Percentiles rank a stretch among this genome's conserved stretches.
These are phyloP conservation scores for Scomber colias DNA, from an alignment of 2,113 vertebrate genomes.

Conservation along the genomic window DNA sequence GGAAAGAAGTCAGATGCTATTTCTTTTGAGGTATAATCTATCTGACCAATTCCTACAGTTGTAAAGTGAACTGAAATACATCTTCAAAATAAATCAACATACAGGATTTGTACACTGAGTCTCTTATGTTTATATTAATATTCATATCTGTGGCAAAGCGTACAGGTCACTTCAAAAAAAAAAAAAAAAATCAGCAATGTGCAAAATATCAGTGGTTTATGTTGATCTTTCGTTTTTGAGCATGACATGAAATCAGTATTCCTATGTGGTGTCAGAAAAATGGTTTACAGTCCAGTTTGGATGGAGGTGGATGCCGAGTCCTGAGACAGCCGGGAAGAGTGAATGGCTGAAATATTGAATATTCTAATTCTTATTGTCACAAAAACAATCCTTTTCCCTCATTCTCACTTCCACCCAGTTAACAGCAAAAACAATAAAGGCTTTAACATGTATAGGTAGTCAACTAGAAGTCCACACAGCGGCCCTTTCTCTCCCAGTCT, in stretches of 20 bases:
- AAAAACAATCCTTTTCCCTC: neutral
- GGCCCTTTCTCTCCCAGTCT: slow-evolving; percentile 98
- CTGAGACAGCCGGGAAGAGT: neutral
- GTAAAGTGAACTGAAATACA: neutral
- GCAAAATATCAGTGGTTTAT: neutral
- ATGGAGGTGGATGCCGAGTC: no score
- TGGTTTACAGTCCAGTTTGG: no score
- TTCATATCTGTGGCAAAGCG: slow-evolving; percentile 4
- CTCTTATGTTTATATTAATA: slow-evolving; percentile 20
- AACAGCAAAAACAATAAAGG: slow-evolving; percentile 3
- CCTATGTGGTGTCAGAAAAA: no score
- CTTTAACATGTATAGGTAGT: neutral
- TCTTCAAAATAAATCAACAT: neutral
- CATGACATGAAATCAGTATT: no score
- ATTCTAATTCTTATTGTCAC: neutral
- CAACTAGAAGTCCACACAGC: slow-evolving; percentile 95
- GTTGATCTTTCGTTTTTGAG: neutral
- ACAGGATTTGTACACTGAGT: neutral
- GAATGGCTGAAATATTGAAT: no score
- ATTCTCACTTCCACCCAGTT: neutral
- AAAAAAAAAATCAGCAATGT: slow-evolving; percentile 4
- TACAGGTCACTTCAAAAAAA: neutral
- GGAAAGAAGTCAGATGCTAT: no score
- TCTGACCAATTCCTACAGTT: neutral
- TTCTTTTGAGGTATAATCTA: no score